Evolutionary conservation across 2,113 vertebrate species (phyloP), one percentile per base, ranked within the genome.

Genomic region (Camelus dromedarius): DNA sequence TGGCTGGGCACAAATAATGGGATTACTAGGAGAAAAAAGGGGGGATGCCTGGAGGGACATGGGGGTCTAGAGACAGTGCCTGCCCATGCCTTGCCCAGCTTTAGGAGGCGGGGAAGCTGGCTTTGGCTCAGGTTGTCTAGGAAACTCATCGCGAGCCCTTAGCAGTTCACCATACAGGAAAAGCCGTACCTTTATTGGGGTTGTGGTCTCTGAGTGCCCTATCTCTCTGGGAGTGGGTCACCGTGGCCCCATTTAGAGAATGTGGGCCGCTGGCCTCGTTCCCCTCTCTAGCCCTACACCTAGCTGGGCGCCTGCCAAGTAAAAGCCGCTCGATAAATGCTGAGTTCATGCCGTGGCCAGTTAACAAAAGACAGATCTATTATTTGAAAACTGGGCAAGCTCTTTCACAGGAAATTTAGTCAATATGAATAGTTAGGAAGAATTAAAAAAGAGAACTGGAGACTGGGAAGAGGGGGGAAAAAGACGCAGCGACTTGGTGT

Each of bases 41-140:
- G 19, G 67, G 52, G 32, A 18, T 66, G 83, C 64, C 32, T 72
- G 52, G 35, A 79, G 52, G 73, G 30, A 87, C 69, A 48, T 62
- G 35, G 19, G 2, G 28, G 14, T 70, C 28, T 67, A 83, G 22
- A 76, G 83, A 96, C 86, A 95, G 24, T 38, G 42, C 50, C n/a
- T 77, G 52, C 7, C 54, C 19, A n/a, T 0, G 76, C n/a, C 19
- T 54, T 52, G n/a, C 50, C 75, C 22, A 54, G 12, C 46, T 50
- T 66, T 54, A 64, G 72, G 83, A 96, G 82, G 26, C 80, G 58
- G 76, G 69, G 52, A 86, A 86, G 38, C 73, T 84, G 69, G 79
- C 52, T 50, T 89, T 66, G 26, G 52, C 72, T 92, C 70, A 93
- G 66, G 85, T 24, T 73, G 75, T 89, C 92, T 93, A 77, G 89